Conservation (phyloP, 2,113 vertebrate genomes). For the Aptenodytes patagonicus region DNA sequence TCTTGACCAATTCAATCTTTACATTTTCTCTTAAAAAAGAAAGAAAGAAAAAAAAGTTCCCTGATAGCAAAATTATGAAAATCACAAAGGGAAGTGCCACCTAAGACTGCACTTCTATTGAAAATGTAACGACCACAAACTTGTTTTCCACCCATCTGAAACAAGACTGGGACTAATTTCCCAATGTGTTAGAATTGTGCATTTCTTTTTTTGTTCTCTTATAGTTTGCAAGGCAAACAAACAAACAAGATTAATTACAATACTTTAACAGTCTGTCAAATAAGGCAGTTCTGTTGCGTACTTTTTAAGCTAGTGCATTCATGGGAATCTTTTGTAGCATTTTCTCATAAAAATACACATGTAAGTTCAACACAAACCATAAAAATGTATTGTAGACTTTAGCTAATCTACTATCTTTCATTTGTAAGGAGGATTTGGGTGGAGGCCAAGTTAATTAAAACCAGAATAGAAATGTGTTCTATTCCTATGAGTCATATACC, state of each 20-base stretch:
- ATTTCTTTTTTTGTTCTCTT: background rate
- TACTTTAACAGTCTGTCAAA: background rate
- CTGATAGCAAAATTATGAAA: background rate
- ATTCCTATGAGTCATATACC: constrained; percentile 50
- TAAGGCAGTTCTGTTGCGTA: background rate
- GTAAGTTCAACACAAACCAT: constrained; percentile 15
- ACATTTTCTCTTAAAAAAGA: background rate
- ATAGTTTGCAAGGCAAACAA: background rate
- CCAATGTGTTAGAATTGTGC: background rate
- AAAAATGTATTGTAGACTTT: constrained; percentile 18
- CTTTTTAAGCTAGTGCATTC: background rate
- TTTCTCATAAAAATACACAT: constrained; percentile 5
- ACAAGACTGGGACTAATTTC: background rate
- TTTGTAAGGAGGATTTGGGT: constrained; percentile 25
- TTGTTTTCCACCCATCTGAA: background rate
- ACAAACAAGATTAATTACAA: background rate
- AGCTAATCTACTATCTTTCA: constrained; percentile 17
- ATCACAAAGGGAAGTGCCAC: background rate
- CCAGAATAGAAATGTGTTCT: constrained; percentile 22
- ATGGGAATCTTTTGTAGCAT: background rate
- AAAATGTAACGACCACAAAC: background rate
- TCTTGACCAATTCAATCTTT: background rate
- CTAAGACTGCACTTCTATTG: background rate
- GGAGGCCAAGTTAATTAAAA: constrained; percentile 49
- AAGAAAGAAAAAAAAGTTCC: background rate